Evolutionary conservation across 2,113 vertebrate species (phyloP), one percentile per base, ranked within the genome.

Genomic region (Istiophorus platypterus): DNA sequence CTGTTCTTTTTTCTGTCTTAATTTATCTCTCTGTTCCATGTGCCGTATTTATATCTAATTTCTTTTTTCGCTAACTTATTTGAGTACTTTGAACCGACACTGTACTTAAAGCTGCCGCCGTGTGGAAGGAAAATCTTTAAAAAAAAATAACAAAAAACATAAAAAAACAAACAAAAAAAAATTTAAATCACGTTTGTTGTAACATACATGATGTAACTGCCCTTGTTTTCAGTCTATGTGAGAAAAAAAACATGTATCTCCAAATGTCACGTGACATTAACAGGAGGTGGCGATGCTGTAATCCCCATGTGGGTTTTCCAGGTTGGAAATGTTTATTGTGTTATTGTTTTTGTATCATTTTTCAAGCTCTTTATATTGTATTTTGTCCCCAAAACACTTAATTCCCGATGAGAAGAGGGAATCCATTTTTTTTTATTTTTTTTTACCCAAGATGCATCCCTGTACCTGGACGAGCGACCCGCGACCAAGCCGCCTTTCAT

Each of bases 21-120:
- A 92, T 91, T 91, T 89, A 90, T 91, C 80, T 66, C 63, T 82
- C 75, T 45, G 75, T 90, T 89, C 66, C 51, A 71, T 24, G 85
- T 90, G 82, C 77, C 85, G 81, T 93, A 93, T 93, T 94, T 94
- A 92, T 88, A 87, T 84, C n/a, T n/a, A n/a, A n/a, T n/a, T n/a
- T n/a, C n/a, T n/a, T n/a, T 89, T 83, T 76, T 88, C 63, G 64
- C 78, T 95, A 93, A 93, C 9, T 94, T 94, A 93, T 94, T 93
- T 72, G 78, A 71, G 56, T 81, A 49, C 58, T 88, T 81, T 57
- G 65, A 81, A 87, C 68, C 61, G 22, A 88, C 76, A 70, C 64
- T 88, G 85, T 81, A 57, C 64, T 75, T 74, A 51, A 51, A 67
- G 68, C 75, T 59, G 73, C 72, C 59, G 47, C 51, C 4, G 1